Evolutionary conservation across 2,888 invertebrate genomes (phyloP), one percentile per base, ranked within the genome.

Genomic region (Glyphotaelius pellucidus): DNA sequence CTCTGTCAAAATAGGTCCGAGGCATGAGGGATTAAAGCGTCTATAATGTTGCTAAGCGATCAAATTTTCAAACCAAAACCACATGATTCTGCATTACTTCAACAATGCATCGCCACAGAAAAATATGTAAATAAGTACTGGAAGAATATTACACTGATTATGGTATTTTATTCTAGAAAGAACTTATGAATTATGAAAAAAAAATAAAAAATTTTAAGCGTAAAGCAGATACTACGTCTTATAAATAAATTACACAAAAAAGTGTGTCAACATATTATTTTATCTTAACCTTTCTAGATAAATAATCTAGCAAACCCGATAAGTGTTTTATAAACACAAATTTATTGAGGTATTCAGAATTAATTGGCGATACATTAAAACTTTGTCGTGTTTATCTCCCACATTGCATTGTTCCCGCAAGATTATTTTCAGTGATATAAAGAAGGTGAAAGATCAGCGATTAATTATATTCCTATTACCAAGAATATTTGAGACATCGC

Each of bases 281-380:
- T 67, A 67, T 67, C 67, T 67, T 67, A 67, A 67, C 67, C 67
- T 67, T 67, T n/a, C 67, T n/a, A n/a, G n/a, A 67, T 67, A 67
- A 67, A 67, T 67, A 67, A 67, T 67, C 25, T 67, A 67, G 67
- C 67, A n/a, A 9, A 67, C 67, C 67, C 25, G n/a, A 67, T 67
- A 25, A 67, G 67, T 9, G n/a, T 25, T 67, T 67, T 67, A n/a
- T 25, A 67, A 67, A 67, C n/a, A 67, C 67, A 25, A 67, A 67
- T 67, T 67, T 67, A 67, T 67, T 67, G 67, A 67, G 67, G 67
- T 67, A 67, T 67, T 67, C 25, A 25, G 67, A 67, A 67, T 67
- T 25, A 67, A 67, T 67, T 67, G 25, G 9, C 4, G 9, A 67
- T 67, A 67, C n/a, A 67, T 5, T 67, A 67, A 67, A 67, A 67